These are phyloP conservation scores for Platyscapa corneri DNA, from an alignment of 1,140 invertebrate species.

Conservation along the genomic window DNA sequence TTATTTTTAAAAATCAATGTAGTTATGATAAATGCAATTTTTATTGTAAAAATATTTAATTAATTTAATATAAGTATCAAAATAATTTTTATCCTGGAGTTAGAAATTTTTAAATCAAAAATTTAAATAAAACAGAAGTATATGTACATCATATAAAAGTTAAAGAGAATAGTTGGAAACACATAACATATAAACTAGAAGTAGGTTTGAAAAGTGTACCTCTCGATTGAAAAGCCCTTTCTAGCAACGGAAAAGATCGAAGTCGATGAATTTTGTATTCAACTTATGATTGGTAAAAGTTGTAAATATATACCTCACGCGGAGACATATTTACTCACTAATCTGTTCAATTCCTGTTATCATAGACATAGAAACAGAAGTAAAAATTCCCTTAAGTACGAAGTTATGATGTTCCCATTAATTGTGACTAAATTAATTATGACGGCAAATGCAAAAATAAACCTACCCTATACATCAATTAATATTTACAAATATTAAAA, in stretches of 20 bases:
- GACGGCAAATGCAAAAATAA: neutral
- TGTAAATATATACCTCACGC: neutral
- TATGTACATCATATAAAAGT: neutral
- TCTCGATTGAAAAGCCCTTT: neutral
- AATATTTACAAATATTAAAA: too few species aligned
- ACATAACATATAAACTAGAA: neutral
- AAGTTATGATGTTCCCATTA: too few species aligned
- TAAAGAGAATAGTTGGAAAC: neutral
- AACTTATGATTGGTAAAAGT: neutral
- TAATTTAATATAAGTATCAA: too few species aligned
- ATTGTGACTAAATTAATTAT: neutral
- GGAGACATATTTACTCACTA: neutral
- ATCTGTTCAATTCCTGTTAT: neutral
- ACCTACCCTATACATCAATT: neutral
- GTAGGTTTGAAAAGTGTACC: slow-evolving; percentile 1
- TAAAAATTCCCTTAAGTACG: neutral
- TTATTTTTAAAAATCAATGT: too few species aligned
- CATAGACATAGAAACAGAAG: neutral
- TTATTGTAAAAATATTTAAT: too few species aligned
- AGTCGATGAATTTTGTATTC: slow-evolving; percentile 72
- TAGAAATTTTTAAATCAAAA: too few species aligned
- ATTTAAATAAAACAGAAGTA: too few species aligned
- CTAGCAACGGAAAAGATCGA: slow-evolving; percentile 63
- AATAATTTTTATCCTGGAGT: too few species aligned
- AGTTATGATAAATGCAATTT: too few species aligned